Percentiles rank a stretch among this genome's conserved stretches.
phyloP scores from a whole-genome alignment of 2,113 vertebrate genomes.

The Corydoras sp. region DNA sequence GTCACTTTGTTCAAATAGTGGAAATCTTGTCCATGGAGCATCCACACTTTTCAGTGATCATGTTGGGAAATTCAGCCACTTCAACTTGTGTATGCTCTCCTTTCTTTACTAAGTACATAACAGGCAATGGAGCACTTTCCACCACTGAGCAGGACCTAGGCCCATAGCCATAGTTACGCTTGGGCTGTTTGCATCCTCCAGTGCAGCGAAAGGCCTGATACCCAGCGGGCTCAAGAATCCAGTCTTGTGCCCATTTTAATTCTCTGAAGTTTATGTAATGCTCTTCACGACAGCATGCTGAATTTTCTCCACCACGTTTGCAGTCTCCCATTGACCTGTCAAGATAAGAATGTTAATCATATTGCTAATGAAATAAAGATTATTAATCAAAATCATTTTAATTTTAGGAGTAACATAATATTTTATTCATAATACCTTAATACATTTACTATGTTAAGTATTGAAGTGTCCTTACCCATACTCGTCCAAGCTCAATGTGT shows the following conservation, averaged over 20 bases:
- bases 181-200: constrained; percentile 56
- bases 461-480: constrained; percentile 59
- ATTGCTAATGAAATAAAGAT: background rate
- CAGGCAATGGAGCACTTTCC: constrained; percentile 62
- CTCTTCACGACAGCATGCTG: constrained; percentile 63
- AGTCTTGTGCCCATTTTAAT: constrained; percentile 62
- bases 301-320: constrained; percentile 34
- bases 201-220: constrained; percentile 63
- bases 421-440: background rate
- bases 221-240: constrained; percentile 63
- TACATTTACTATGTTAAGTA: background rate
- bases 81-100: constrained; percentile 70
- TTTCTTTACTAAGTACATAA: constrained; percentile 70
- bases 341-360: constrained; percentile 8
- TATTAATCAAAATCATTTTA: background rate
- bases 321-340: constrained; percentile 66
- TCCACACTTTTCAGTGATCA: constrained; percentile 68
- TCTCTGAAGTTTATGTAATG: constrained; percentile 66
- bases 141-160: constrained; percentile 55
- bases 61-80: constrained; percentile 70
- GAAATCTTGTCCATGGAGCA: constrained; percentile 57
- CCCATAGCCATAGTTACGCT: constrained; percentile 47
- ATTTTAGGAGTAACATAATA: too few relatives aligned
- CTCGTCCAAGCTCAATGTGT: constrained; percentile 68
- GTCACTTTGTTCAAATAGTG: constrained; percentile 45